Conservation (phyloP, 2,888 invertebrate genomes). For the Caenorhabditis sp. region DNA sequence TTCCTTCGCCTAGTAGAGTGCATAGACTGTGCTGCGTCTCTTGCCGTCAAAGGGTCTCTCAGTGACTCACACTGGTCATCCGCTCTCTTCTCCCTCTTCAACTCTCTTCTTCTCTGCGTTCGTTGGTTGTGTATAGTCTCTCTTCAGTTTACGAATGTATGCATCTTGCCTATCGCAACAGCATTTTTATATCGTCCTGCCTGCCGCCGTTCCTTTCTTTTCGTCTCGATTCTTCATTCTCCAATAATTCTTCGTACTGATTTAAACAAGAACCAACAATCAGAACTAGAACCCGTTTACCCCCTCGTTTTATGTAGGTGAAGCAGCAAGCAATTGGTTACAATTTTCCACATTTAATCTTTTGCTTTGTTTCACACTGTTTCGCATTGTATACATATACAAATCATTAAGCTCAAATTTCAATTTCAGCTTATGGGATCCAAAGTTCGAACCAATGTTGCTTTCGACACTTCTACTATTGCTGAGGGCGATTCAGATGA, state of each 20-base stretch:
- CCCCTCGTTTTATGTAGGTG: too few relatives aligned
- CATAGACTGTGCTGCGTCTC: constrained; percentile 10
- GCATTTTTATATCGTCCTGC: constrained; percentile 7
- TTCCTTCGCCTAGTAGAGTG: constrained; percentile 4
- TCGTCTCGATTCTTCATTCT: not conserved
- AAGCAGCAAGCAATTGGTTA: too few relatives aligned
- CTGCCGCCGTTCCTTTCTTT: not conserved
- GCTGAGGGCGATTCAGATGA: not conserved
- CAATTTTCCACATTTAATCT: too few relatives aligned
- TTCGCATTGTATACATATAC: too few relatives aligned
- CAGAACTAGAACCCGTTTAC: too few relatives aligned
- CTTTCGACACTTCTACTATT: not conserved
- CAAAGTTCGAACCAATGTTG: too few relatives aligned
- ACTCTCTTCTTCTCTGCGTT: not conserved
- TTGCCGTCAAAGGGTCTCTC: not conserved
- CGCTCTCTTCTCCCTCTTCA: not conserved
- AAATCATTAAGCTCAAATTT: too few relatives aligned
- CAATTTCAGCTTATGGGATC: too few relatives aligned
- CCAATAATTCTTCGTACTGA: not conserved
- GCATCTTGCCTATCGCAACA: not conserved
- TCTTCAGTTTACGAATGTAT: not conserved
- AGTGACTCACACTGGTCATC: not conserved
- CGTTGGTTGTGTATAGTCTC: not conserved
- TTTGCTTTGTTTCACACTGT: too few relatives aligned
- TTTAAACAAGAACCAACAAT: too few relatives aligned